Evolutionary conservation across 2,113 vertebrate species (phyloP).

Genomic region (Oryzias curvinotus): DNA sequence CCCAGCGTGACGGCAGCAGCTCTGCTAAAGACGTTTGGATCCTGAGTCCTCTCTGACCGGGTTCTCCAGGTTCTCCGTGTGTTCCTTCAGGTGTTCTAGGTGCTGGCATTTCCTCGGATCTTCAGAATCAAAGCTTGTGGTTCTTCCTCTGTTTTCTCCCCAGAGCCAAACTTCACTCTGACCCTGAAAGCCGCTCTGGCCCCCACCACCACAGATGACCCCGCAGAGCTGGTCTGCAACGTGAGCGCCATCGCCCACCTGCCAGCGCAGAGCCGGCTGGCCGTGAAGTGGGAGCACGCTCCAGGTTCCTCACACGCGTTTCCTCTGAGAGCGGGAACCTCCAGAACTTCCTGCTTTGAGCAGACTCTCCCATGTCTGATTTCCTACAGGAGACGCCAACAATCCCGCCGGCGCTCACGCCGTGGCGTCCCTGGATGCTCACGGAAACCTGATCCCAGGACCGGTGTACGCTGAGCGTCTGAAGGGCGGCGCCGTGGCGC

Average conservation of each 20-base stretch:
- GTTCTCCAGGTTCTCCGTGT: too few species aligned
- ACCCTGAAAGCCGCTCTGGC: conserved; percentile 72
- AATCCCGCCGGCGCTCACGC: conserved; percentile 47
- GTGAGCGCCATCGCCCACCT: conserved; percentile 72
- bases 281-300: conserved; percentile 85
- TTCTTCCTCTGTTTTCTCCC: conserved; percentile 13
- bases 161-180: conserved; percentile 83
- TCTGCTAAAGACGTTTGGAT: too few species aligned
- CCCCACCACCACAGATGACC: conserved; percentile 82
- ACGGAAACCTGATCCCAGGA: conserved; percentile 79
- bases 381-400: conserved; percentile 10
- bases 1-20: too few species aligned
- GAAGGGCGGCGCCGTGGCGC: conserved; percentile 79
- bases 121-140: too few species aligned
- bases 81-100: too few species aligned
- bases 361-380: neutral
- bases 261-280: conserved; percentile 68
- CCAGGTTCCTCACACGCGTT: conserved; percentile 30
- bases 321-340: neutral
- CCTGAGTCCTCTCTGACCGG: too few species aligned
- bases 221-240: conserved; percentile 83
- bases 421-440: conserved; percentile 81
- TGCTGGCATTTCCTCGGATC: too few species aligned
- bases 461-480: conserved; percentile 74
- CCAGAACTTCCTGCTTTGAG: too few species aligned